Evolutionary conservation across 2,888 invertebrate genomes (phyloP), one percentile per base, ranked within the genome.

Genomic region (Campoplex capitator): DNA sequence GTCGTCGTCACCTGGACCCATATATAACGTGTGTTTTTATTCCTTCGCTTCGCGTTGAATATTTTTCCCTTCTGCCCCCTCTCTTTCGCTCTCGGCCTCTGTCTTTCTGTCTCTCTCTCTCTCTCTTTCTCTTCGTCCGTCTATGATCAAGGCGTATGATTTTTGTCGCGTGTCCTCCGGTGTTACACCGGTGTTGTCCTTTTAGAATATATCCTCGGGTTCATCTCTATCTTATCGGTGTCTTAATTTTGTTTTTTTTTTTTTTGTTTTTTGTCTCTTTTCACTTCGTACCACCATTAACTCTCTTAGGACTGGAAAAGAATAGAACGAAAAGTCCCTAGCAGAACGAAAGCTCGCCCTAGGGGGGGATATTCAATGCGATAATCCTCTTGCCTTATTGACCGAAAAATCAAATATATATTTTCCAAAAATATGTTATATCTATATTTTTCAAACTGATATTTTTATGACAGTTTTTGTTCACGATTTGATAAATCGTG

Each of bases 151-250:
- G 78, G 67, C 54, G 83, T 85, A 85, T 84, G 86, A 83, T 84
- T 77, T 78, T 84, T 85, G 83, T 88, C 86, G 85, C 86, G 84
- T 83, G 70, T 83, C 84, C 77, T 84, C 65, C 75, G 79, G 82
- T 78, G 67, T 82, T 78, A 62, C 81, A 75, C 78, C 84, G 88
- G 86, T 84, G 67, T 70, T 45, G 77, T 58, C 62, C 58, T 54
- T 62, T 54, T 82, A 78, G 71, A 67, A 75, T 76, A 23, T 56
- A 74, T 16, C 16, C 62, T 79, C 48, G 45, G 54, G 62, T 84
- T 83, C 71, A 76, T 68, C 83, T 82, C 62, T 42, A 51, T 75
- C 71, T 58, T 67, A 32, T 62, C 16, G 16, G 62, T 32, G 1
- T 62, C 13, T 32, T 42, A 58, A 13, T 28, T 45, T 48, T 82